phyloP scores from a whole-genome alignment of 2,113 vertebrate genomes.

The Telmatochromis bifrenatus region DNA sequence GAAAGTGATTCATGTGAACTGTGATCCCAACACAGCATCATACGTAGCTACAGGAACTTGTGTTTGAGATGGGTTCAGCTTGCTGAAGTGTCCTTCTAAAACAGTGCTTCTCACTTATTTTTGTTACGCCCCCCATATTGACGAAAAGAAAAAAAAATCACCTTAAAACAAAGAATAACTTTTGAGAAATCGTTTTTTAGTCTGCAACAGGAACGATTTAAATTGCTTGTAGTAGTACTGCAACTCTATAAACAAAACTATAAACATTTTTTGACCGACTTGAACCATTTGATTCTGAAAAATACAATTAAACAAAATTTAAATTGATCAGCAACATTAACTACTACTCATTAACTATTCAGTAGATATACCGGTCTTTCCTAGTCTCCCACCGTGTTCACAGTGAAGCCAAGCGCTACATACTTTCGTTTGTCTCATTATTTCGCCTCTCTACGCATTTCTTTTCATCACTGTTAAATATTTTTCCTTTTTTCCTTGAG shows the following conservation, averaged over 20 bases:
- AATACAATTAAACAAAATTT: neutral
- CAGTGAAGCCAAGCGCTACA: neutral
- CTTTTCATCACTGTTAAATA: neutral
- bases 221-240: neutral
- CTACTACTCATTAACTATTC: neutral
- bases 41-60: neutral
- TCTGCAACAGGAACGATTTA: neutral
- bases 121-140: accelerated
- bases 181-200: accelerated
- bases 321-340: neutral
- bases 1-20: neutral
- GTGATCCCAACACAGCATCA: neutral
- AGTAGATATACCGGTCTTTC: neutral
- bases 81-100: neutral
- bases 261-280: accelerated
- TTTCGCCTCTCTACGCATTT: accelerated
- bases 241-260: accelerated
- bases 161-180: neutral
- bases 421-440: neutral
- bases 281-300: neutral
- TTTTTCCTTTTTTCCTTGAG: accelerated
- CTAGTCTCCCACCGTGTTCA: neutral
- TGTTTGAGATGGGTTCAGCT: neutral
- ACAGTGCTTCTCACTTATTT: neutral
- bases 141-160: accelerated